Evolutionary conservation across 2,888 invertebrate species (phyloP).

Genomic region (Andrena flavipes): DNA sequence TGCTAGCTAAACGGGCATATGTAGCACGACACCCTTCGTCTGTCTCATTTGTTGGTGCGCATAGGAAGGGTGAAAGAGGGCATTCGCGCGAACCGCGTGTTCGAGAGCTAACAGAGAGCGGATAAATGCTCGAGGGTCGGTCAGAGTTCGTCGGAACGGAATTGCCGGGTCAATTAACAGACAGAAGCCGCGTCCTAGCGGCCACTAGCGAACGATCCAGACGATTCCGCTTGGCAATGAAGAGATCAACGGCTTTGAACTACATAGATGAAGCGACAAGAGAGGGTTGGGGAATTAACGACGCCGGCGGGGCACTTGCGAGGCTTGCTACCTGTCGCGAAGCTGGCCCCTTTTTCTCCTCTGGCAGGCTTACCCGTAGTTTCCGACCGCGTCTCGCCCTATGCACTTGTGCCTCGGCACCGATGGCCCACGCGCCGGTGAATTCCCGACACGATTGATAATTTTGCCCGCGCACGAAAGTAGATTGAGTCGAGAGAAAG

Average conservation of each 20-base stretch:
- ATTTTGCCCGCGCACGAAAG: background rate
- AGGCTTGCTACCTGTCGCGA: slow-evolving; percentile 68
- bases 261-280: background rate
- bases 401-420: background rate
- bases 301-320: slow-evolving; percentile 66
- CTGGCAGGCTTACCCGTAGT: slow-evolving; percentile 31
- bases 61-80: background rate
- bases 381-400: slow-evolving; percentile 8
- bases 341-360: background rate
- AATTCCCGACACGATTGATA: background rate
- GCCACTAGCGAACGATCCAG: slow-evolving; percentile 14
- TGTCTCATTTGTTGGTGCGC: background rate
- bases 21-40: background rate
- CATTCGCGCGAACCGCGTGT: background rate
- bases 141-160: slow-evolving; percentile 25
- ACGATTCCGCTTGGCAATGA: slow-evolving; percentile 31
- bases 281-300: slow-evolving; percentile 2
- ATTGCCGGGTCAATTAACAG: slow-evolving; percentile 55
- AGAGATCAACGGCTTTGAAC: slow-evolving; percentile 45
- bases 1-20: too few relatives aligned
- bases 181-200: slow-evolving; percentile 31
- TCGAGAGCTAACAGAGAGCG: background rate
- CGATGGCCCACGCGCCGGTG: background rate
- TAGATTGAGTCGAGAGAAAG: background rate
- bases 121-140: slow-evolving; percentile 19